phyloP scores from a whole-genome alignment of 2,113 vertebrate species.

The Pterocles burchelli region DNA sequence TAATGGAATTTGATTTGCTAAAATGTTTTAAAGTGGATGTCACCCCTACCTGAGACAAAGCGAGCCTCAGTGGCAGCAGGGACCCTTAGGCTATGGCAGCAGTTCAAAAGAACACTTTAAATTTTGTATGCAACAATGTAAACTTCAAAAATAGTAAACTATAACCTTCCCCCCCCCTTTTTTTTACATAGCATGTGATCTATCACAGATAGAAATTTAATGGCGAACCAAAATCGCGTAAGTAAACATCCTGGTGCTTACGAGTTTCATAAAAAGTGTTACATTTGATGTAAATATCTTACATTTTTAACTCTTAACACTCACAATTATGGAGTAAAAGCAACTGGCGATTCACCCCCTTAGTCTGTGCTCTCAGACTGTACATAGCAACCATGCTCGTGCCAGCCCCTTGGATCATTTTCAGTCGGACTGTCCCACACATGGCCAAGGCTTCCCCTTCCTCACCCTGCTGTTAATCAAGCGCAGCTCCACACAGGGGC shows the following conservation, averaged over 20 bases:
- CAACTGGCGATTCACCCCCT: conserved; percentile 57
- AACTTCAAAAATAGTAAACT: conserved; percentile 86
- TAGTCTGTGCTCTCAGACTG: conserved; percentile 22
- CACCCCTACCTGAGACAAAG: conserved; percentile 69
- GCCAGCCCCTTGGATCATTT: conserved; percentile 37
- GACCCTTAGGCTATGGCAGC: conserved; percentile 75
- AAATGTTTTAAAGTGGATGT: conserved; percentile 75
- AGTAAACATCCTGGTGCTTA: conserved; percentile 80
- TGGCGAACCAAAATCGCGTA: conserved; percentile 76
- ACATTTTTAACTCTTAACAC: conserved; percentile 64
- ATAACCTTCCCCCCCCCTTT: conserved; percentile 37
- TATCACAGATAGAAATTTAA: conserved; percentile 84
- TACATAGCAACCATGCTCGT: conserved; percentile 25
- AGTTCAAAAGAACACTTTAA: conserved; percentile 77
- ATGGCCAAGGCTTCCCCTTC: background rate
- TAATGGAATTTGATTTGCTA: conserved; percentile 80
- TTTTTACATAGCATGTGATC: conserved; percentile 77
- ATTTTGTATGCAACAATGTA: conserved; percentile 82
- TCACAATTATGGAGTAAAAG: conserved; percentile 75
- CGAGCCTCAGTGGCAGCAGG: conserved; percentile 67
- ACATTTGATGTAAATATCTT: conserved; percentile 70
- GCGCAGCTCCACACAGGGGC: conserved; percentile 28
- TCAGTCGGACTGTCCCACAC: conserved; percentile 34
- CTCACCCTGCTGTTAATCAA: background rate
- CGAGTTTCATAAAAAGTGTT: conserved; percentile 79